Evolutionary conservation across 2,113 vertebrate genomes (phyloP).

Genomic region (Tachuris rubrigastra): DNA sequence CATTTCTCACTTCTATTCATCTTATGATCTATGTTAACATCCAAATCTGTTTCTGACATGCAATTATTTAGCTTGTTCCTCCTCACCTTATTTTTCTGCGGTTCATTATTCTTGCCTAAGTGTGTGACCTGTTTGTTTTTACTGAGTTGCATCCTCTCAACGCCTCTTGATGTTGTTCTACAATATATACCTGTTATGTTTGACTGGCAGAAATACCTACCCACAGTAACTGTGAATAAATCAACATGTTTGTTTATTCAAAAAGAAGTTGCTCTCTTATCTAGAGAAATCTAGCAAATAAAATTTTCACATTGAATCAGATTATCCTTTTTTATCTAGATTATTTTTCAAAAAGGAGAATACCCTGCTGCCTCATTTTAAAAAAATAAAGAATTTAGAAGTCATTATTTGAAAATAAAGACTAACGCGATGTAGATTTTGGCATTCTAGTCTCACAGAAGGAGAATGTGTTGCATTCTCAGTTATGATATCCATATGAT

Average conservation of each 20-base stretch:
- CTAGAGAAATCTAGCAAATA: not conserved
- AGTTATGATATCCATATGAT: not conserved
- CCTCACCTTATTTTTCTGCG: not conserved
- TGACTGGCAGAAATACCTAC: not conserved
- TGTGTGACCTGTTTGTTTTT: not conserved
- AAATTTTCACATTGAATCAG: not conserved
- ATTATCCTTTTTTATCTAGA: not conserved
- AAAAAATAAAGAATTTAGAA: not conserved
- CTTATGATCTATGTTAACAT: not conserved
- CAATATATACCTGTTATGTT: not conserved
- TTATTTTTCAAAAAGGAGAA: not conserved
- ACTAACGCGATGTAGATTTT: not conserved
- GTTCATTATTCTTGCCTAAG: not conserved
- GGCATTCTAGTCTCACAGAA: not conserved
- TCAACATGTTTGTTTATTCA: not conserved
- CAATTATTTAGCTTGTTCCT: not conserved
- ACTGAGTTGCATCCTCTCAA: not conserved
- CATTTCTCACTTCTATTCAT: not conserved
- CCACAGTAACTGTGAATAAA: not conserved
- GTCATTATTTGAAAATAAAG: not conserved
- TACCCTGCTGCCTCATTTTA: not conserved
- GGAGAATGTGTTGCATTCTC: not conserved
- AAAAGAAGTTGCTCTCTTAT: not conserved
- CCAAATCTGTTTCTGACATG: not conserved
- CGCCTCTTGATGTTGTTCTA: not conserved